Evolutionary conservation across 2,113 vertebrate genomes (phyloP).

Genomic region (Kryptolebias marmoratus): DNA sequence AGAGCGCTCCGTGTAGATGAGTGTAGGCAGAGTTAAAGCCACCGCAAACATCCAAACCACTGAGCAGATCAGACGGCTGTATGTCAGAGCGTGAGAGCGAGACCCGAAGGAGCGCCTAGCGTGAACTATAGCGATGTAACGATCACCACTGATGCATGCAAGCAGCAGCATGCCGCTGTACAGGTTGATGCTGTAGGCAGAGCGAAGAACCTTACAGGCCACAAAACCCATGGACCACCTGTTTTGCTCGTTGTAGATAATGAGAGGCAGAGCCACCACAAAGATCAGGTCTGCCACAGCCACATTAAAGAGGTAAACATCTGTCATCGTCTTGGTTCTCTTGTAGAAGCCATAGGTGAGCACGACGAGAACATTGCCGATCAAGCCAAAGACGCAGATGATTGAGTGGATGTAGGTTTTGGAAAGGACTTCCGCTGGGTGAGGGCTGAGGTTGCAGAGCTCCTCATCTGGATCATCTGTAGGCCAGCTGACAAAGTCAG

Average conservation of each 20-base stretch:
- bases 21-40: conserved; percentile 82
- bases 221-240: conserved; percentile 82
- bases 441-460: conserved; percentile 29
- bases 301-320: conserved; percentile 90
- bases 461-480: background rate
- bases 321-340: conserved; percentile 89
- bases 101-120: conserved; percentile 85
- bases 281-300: conserved; percentile 90
- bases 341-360: conserved; percentile 88
- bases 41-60: conserved; percentile 82
- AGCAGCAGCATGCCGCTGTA: conserved; percentile 92
- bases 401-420: conserved; percentile 78
- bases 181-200: conserved; percentile 90
- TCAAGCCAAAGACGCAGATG: conserved; percentile 84
- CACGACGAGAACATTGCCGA: conserved; percentile 90
- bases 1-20: conserved; percentile 76
- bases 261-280: conserved; percentile 88
- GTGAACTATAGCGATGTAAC: conserved; percentile 91
- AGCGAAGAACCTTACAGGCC: conserved; percentile 84
- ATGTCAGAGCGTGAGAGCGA: conserved; percentile 66
- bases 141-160: conserved; percentile 89
- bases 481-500: background rate
- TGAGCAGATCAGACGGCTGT: conserved; percentile 81
- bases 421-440: conserved; percentile 11
- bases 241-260: conserved; percentile 78